Base-by-base conservation (phyloP, 2,113 vertebrate genomes). In the Ictalurus furcatus region DNA sequence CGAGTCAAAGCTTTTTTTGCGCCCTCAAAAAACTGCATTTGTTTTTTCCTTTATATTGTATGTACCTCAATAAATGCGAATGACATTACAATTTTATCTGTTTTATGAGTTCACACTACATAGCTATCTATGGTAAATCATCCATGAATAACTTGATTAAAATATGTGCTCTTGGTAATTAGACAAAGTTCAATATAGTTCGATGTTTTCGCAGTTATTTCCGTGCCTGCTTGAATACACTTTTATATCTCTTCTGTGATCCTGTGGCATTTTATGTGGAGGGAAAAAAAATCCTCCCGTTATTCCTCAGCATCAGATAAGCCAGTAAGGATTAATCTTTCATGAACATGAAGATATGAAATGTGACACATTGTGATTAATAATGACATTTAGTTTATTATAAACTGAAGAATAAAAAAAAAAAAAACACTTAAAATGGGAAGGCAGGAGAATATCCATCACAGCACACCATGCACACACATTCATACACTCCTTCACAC, bases 1-100 rank as follows among this genome's bases (percentile, higher is more conserved):
- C 76, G 88, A 88, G 85, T 89, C 87, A 34, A 28, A 82, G 86
- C 85, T 91, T 91, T 91, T 91, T 89, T 83, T 82, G 88, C 76
- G 76, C 83, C 61, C 86, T 80, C 21, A n/a, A 40, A 25, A 74
- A 28, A 73, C n/a, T 86, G 88, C 86, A 34, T 89, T 91, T 88
- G 73, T 92, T 89, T 92, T 84, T 79, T 90, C 88, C 88, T 88
- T 89, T 90, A 65, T 90, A 92, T 88, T 90, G 88, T 79, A 88
- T 85, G 65, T 78, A 87, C 88, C 89, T 91, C 89, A 89, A 89
- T 91, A 90, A 91, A 91, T 52, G 78, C n/a, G 48, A 89, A 90
- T 90, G 76, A 89, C 40, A 28, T 71, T 61, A 89, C 83, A 69
- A 8, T 16, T n/a, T 30, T 40, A 52, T 19, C 74, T 78, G n/a